Evolutionary conservation across 2,888 invertebrate genomes (phyloP), one percentile per base, ranked within the genome.

Genomic region (Heliconius hortense): DNA sequence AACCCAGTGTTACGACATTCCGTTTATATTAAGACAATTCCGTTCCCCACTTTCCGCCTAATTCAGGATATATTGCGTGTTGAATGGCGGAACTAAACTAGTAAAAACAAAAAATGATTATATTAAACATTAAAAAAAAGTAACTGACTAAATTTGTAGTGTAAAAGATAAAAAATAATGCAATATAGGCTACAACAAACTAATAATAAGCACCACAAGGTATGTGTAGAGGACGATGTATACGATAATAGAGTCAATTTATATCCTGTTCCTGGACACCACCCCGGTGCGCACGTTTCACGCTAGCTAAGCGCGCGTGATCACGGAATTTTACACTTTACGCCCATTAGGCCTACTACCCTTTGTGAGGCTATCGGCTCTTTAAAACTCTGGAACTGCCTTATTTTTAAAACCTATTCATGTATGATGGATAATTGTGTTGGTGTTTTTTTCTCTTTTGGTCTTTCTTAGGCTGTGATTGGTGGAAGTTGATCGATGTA

Each of bases 331-430:
- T 84, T 81, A 84, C 84, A 84, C 82, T 85, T 86, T 81, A 85
- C 83, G 85, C 85, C 81, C 81, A 81, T 83, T 85, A 85, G 83
- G 85, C 83, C 84, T 84, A 84, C 80, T 80, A 73, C 81, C 84
- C 85, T 86, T 86, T 85, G 85, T 84, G 76, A 78, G 83, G 82
- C 74, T 83, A 79, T 81, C 82, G 82, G 82, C 80, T 78, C 78
- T 77, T 72, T 73, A 78, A 80, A 80, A 80, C 76, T 60, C 60
- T 53, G 53, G n/a, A 53, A 53, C 53, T 76, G 68, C 76, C 75
- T 76, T 80, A 78, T 80, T 80, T 81, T 80, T 81, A 77, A 76
- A 79, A 77, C 60, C 26, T 56, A 63, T 56, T 72, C 68, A 72
- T 63, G 72, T 63, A 75, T 75, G 68, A 56, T 13, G 60, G 31